phyloP scores from a whole-genome alignment of 2,888 invertebrate genomes.

The Chloromyia formosa region DNA sequence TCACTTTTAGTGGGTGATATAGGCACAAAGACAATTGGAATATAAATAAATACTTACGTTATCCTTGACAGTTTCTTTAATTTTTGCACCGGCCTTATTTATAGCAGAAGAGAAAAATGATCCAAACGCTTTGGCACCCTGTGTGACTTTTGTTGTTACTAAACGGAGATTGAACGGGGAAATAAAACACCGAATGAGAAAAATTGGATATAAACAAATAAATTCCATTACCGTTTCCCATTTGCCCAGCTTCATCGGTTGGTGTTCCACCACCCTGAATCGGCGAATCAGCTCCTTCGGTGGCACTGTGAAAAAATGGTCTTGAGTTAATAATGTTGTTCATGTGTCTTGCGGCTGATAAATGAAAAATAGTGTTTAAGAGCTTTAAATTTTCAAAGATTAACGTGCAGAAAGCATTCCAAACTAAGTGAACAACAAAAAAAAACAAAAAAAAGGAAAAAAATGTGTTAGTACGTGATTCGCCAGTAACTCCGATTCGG shows the following conservation, averaged over 20 bases:
- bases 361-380: too few relatives aligned
- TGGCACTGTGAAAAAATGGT: slow-evolving; percentile 71
- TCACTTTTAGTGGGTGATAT: too few relatives aligned
- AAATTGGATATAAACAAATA: slow-evolving; percentile 55
- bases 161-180: slow-evolving; percentile 43
- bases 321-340: too few relatives aligned
- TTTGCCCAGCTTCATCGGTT: slow-evolving; percentile 81
- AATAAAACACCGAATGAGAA: slow-evolving; percentile 53
- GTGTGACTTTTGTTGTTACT: slow-evolving; percentile 90
- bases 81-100: slow-evolving; percentile 95
- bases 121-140: slow-evolving; percentile 89
- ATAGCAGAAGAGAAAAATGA: slow-evolving; percentile 94
- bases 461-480: too few relatives aligned
- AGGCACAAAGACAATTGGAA: too few relatives aligned
- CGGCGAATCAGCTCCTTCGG: slow-evolving; percentile 90
- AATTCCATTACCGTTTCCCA: slow-evolving; percentile 72
- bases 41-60: slow-evolving; percentile 74
- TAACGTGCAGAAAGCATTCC: too few relatives aligned
- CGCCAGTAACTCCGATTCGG: too few relatives aligned
- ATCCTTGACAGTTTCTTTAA: slow-evolving; percentile 96
- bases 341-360: too few relatives aligned
- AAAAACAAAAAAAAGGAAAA: too few relatives aligned
- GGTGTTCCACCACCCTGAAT: slow-evolving; percentile 80
- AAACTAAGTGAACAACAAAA: too few relatives aligned
- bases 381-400: too few relatives aligned